These are phyloP conservation scores for Sebastes cheni DNA, from an alignment of 2,797 vertebrate species.

Conservation along the genomic window DNA sequence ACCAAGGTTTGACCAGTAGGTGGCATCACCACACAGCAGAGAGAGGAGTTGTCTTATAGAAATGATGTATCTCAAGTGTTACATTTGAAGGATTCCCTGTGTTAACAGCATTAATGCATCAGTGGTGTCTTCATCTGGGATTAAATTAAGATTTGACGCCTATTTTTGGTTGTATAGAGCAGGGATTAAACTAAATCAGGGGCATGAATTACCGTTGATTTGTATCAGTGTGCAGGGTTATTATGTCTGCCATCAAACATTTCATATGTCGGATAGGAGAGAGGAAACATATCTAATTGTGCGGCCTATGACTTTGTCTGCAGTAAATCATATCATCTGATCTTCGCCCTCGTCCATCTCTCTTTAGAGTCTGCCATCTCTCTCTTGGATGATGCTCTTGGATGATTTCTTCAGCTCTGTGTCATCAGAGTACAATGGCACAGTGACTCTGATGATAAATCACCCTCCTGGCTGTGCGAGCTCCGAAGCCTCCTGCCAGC, in stretches of 20 bases:
- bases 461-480: slow-evolving; percentile 8
- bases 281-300: background rate
- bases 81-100: background rate
- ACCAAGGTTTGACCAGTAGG: slow-evolving; percentile 63
- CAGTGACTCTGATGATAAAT: slow-evolving; percentile 44
- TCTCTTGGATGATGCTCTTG: slow-evolving; percentile 16
- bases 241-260: background rate
- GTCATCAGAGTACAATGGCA: slow-evolving; percentile 25
- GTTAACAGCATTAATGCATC: background rate
- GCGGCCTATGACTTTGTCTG: background rate
- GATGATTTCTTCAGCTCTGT: slow-evolving; percentile 23
- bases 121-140: background rate
- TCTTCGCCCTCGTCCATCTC: background rate
- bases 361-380: background rate
- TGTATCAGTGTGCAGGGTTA: background rate
- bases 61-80: background rate
- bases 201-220: background rate
- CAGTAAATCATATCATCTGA: background rate
- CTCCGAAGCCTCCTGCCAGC: slow-evolving; percentile 5
- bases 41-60: background rate
- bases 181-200: background rate
- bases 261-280: background rate
- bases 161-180: background rate
- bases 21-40: slow-evolving; percentile 68
- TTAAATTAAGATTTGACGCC: background rate